Evolutionary conservation across 2,888 invertebrate genomes (phyloP).

Genomic region (Drosophila flavopinicola): DNA sequence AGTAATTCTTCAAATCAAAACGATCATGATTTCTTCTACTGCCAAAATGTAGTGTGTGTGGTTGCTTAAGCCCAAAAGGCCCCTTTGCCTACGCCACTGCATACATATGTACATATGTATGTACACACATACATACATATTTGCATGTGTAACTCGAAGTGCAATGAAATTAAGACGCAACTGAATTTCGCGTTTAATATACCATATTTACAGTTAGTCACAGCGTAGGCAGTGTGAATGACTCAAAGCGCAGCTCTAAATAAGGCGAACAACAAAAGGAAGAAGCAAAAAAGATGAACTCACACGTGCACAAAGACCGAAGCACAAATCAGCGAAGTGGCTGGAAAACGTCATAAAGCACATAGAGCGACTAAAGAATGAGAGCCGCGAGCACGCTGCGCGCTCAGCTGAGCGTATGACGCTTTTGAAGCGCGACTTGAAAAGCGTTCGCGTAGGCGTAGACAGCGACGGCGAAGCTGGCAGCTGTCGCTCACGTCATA

Average conservation of each 20-base stretch:
- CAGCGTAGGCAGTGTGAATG: constrained; percentile 21
- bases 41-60: constrained; percentile 1
- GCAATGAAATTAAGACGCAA: constrained; percentile 47
- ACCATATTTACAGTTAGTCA: constrained; percentile 45
- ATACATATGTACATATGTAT: too few species aligned
- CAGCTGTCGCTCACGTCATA: constrained; percentile 63
- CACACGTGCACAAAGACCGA: constrained; percentile 53
- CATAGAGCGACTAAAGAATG: constrained; percentile 4
- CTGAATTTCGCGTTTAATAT: constrained; percentile 14
- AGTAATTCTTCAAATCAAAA: too few species aligned
- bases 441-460: constrained; percentile 45
- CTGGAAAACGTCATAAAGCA: constrained; percentile 42
- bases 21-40: too few species aligned
- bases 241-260: constrained; percentile 33
- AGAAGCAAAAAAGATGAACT: constrained; percentile 29
- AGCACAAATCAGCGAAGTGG: constrained; percentile 27
- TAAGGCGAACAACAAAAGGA: constrained; percentile 20
- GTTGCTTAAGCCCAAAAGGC: too few species aligned
- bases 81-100: too few species aligned
- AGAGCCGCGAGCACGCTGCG: constrained; percentile 20
- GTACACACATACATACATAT: not conserved
- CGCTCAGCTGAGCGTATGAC: constrained; percentile 69
- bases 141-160: constrained; percentile 11
- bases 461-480: constrained; percentile 14
- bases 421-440: constrained; percentile 62